Evolutionary conservation across 2,113 vertebrate species (phyloP).

Genomic region (Capreolus pygargus): DNA sequence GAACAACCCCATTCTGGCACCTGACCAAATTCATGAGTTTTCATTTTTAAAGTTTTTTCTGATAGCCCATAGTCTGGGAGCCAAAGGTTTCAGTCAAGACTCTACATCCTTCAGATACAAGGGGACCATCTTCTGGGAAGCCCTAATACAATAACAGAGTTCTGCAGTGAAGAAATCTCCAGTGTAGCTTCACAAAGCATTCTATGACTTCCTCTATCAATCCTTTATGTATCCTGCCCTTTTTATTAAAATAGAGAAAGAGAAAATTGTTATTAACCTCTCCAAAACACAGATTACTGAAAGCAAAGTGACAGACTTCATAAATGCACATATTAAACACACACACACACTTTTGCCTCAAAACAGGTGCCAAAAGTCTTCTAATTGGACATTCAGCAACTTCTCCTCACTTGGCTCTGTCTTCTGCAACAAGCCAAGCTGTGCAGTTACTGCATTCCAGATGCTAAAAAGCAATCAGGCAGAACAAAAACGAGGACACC

Average conservation of each 20-base stretch:
- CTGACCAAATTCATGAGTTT: background rate
- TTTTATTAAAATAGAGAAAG: background rate
- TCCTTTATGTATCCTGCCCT: background rate
- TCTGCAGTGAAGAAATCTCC: background rate
- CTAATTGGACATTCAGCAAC: background rate
- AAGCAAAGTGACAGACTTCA: background rate
- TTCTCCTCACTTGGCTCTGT: background rate
- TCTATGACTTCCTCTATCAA: background rate
- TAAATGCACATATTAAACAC: background rate
- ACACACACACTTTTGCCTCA: background rate
- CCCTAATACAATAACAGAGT: background rate
- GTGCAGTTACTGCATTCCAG: constrained; percentile 22
- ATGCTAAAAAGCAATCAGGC: constrained; percentile 22
- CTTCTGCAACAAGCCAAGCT: background rate
- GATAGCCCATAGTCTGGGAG: background rate
- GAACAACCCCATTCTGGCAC: background rate
- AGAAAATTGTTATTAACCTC: background rate
- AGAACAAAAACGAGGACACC: background rate
- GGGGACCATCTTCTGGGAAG: background rate
- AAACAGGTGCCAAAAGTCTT: background rate
- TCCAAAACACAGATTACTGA: background rate
- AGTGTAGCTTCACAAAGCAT: background rate
- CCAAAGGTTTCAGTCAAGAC: background rate
- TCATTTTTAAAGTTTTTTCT: background rate
- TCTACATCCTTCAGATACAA: background rate